Conservation (phyloP, 2,888 invertebrate genomes). For the Sesia apiformis region DNA sequence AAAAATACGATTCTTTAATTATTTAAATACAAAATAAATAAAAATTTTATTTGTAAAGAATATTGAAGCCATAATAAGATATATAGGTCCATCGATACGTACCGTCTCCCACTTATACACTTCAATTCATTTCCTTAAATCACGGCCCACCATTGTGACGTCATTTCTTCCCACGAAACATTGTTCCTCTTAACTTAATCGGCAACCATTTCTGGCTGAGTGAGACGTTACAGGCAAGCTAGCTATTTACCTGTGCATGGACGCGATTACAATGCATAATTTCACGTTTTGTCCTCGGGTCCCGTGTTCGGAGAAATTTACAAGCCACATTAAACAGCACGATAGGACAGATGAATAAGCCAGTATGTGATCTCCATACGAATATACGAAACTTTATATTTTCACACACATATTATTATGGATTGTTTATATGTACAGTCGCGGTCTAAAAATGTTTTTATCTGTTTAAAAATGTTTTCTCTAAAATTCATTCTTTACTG, state of each 20-base stretch:
- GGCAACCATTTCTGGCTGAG: slow-evolving; percentile 33
- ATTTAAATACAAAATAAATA: too few relatives aligned
- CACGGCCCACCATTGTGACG: background rate
- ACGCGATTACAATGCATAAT: slow-evolving; percentile 19
- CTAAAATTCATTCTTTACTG: too few relatives aligned
- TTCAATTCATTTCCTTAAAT: background rate
- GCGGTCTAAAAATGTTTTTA: too few relatives aligned
- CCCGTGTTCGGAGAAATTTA: background rate
- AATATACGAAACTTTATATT: too few relatives aligned
- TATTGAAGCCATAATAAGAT: too few relatives aligned
- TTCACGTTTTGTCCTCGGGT: slow-evolving; percentile 11
- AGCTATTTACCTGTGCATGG: slow-evolving; percentile 26
- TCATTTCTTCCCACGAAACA: slow-evolving; percentile 19
- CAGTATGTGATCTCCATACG: too few relatives aligned
- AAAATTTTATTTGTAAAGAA: too few relatives aligned
- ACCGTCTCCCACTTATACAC: background rate
- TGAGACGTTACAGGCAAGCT: slow-evolving; percentile 35
- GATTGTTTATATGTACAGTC: too few relatives aligned
- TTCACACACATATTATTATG: too few relatives aligned
- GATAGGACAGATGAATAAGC: background rate
- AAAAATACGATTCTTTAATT: too few relatives aligned
- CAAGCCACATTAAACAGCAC: background rate
- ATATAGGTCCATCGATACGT: background rate
- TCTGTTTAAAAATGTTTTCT: too few relatives aligned
- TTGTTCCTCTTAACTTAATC: slow-evolving; percentile 46